Evolutionary conservation across 2,113 vertebrate species (phyloP).

Genomic region (Lycocorax pyrrhopterus): DNA sequence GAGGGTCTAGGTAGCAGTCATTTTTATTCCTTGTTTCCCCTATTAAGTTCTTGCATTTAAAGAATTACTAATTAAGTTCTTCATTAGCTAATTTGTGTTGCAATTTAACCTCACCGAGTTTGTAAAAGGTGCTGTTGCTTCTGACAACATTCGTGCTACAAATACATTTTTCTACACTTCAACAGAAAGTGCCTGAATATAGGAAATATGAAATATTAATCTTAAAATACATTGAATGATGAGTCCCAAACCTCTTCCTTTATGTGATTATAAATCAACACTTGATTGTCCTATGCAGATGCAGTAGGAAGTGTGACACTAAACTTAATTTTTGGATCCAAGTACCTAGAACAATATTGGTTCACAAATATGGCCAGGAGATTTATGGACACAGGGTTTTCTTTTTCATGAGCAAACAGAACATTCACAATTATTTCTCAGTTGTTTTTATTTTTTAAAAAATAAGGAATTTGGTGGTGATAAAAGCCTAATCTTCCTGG

Average conservation of each 20-base stretch:
- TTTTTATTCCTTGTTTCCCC: background rate
- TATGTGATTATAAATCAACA: background rate
- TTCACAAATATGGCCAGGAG: background rate
- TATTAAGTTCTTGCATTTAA: background rate
- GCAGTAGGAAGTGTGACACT: background rate
- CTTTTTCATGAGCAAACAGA: background rate
- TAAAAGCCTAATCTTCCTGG: background rate
- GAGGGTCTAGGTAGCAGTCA: background rate
- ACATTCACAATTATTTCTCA: background rate
- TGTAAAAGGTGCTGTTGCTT: background rate
- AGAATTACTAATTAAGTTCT: background rate
- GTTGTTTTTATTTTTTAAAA: background rate
- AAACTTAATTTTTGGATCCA: background rate
- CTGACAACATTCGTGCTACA: background rate
- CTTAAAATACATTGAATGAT: background rate
- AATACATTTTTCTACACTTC: background rate
- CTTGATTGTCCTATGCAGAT: background rate
- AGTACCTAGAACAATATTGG: background rate
- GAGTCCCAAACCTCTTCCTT: background rate
- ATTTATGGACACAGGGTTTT: background rate
- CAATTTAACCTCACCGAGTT: background rate
- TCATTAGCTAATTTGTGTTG: slow-evolving; percentile 4
- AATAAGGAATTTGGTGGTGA: background rate
- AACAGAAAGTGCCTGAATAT: background rate
- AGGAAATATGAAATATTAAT: background rate